These are phyloP conservation scores for Microtus oregoni DNA, from an alignment of 2,113 vertebrate genomes.

Conservation along the genomic window DNA sequence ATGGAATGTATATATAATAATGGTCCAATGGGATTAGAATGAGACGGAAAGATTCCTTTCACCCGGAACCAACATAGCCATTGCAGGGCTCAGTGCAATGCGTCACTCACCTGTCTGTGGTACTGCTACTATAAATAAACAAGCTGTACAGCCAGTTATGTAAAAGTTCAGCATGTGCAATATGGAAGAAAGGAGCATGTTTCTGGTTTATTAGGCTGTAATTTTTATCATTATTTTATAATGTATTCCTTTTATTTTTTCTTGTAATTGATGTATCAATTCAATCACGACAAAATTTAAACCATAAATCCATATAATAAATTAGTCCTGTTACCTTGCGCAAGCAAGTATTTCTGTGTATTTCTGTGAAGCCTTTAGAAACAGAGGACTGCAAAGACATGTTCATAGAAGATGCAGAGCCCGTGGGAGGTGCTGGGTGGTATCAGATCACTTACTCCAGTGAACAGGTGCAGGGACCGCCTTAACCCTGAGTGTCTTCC, in stretches of 20 bases:
- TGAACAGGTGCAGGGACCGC: neutral
- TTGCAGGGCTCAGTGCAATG: too few relatives aligned
- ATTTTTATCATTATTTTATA: neutral
- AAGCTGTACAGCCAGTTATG: neutral
- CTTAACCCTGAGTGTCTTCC: neutral
- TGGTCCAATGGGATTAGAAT: neutral
- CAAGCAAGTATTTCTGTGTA: neutral
- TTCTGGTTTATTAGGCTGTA: neutral
- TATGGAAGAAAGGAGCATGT: neutral
- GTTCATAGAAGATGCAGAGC: neutral
- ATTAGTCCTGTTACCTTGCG: neutral
- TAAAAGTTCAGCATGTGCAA: neutral
- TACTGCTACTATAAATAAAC: neutral
- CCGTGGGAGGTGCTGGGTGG: rapidly evolving
- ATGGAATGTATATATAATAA: too few relatives aligned
- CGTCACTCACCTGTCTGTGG: neutral
- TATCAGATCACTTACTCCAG: neutral
- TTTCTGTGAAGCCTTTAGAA: neutral
- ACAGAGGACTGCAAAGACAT: neutral
- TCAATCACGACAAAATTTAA: neutral
- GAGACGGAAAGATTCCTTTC: neutral
- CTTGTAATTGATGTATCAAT: neutral
- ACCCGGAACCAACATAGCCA: neutral
- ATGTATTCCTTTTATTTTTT: neutral
- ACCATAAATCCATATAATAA: neutral